These are phyloP conservation scores for Brachionus manjavacas DNA, from an alignment of 1,140 invertebrate species.

Conservation along the genomic window DNA sequence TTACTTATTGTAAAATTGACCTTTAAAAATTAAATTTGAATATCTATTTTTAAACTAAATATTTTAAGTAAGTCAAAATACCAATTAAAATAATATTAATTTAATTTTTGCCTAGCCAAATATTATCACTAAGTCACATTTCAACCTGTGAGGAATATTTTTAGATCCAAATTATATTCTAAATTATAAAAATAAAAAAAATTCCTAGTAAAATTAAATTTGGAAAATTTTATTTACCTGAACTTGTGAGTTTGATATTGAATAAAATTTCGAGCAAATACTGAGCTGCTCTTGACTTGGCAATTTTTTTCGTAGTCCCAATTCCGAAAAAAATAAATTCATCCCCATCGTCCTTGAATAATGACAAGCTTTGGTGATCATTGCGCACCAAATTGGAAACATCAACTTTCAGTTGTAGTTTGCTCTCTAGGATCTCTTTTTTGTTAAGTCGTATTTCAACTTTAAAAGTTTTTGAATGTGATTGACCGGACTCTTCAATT, in stretches of 20 bases:
- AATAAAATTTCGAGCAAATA: not conserved
- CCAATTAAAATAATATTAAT: too few relatives aligned
- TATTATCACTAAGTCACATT: too few relatives aligned
- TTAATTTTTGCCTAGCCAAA: too few relatives aligned
- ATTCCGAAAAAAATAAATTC: constrained; percentile 26
- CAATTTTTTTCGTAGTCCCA: constrained; percentile 32
- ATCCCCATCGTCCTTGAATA: not conserved
- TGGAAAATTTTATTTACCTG: not conserved
- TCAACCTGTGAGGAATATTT: not conserved
- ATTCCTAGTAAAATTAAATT: too few relatives aligned
- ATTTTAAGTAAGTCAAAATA: too few relatives aligned
- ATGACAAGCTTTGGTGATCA: not conserved
- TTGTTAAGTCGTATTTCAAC: not conserved
- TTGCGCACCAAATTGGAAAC: not conserved
- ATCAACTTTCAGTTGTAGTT: not conserved
- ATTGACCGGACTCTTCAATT: not conserved
- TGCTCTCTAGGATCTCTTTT: not conserved
- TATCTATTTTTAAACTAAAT: too few relatives aligned
- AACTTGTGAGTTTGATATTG: not conserved
- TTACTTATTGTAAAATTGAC: too few relatives aligned
- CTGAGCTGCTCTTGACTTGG: constrained; percentile 26
- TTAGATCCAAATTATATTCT: not conserved
- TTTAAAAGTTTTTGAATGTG: constrained; percentile 28
- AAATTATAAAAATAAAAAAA: not conserved
- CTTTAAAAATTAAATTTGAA: too few relatives aligned